These are phyloP conservation scores for Lottia scabra DNA, from an alignment of 2,888 invertebrate genomes.

Conservation along the genomic window DNA sequence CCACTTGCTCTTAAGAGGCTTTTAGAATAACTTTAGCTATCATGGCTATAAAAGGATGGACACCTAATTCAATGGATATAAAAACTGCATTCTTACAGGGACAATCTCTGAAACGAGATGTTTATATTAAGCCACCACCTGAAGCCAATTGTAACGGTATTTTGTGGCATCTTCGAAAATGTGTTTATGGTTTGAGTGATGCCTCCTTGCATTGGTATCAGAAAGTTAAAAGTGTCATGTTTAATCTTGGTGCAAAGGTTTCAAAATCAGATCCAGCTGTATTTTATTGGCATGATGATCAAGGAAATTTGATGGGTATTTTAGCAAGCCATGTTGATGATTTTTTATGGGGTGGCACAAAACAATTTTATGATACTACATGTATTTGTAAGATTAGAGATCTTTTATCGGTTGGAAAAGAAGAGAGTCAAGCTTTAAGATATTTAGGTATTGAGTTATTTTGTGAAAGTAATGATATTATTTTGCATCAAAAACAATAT, in stretches of 20 bases:
- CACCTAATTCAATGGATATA: conserved; percentile 14
- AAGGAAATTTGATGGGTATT: conserved; percentile 4
- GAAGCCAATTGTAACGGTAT: neutral
- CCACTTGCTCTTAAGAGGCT: conserved; percentile 14
- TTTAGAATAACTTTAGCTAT: conserved; percentile 16
- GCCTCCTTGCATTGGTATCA: neutral
- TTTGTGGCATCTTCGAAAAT: neutral
- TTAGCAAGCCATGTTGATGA: conserved; percentile 24
- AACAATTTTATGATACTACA: conserved; percentile 10
- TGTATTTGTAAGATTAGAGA: conserved; percentile 9
- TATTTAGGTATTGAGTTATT: conserved; percentile 15
- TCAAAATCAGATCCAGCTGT: conserved; percentile 4
- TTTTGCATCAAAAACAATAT: neutral
- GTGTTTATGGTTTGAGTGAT: conserved; percentile 2
- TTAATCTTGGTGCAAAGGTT: neutral
- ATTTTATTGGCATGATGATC: conserved; percentile 2
- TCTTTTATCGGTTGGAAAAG: conserved; percentile 15
- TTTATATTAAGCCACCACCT: neutral
- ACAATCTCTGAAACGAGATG: neutral
- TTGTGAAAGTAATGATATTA: neutral
- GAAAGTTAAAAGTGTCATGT: neutral
- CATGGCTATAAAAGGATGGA: conserved; percentile 6
- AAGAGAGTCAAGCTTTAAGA: conserved; percentile 8
- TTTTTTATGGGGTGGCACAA: conserved; percentile 11
- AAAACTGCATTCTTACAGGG: conserved; percentile 18